phyloP scores from a whole-genome alignment of 2,113 vertebrate genomes.

The Brachypteracias leptosomus region DNA sequence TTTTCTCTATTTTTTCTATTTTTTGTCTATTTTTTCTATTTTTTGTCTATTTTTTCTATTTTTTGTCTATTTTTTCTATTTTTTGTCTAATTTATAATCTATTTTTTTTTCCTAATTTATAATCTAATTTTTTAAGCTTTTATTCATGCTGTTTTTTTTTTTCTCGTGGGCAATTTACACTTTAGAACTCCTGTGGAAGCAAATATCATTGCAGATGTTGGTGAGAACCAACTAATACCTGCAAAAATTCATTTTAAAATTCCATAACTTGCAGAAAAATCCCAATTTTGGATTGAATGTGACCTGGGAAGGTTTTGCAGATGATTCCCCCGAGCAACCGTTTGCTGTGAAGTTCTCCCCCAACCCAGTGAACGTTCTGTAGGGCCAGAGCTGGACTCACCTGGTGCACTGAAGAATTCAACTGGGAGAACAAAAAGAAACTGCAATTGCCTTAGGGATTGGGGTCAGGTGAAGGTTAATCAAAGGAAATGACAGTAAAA shows the following conservation, averaged over 20 bases:
- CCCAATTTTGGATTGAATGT: background rate
- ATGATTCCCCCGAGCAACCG: background rate
- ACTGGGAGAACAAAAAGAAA: conserved; percentile 71
- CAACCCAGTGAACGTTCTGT: background rate
- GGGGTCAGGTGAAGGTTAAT: conserved; percentile 80
- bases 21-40: too few relatives aligned
- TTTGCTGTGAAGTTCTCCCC: background rate
- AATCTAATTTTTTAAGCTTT: background rate
- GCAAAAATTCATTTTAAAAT: background rate
- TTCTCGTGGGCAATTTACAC: background rate
- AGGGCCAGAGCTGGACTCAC: conserved; percentile 22
- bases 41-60: too few relatives aligned
- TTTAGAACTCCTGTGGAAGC: background rate
- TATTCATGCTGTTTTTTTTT: background rate
- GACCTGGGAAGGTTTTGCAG: background rate
- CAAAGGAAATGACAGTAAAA: conserved; percentile 80
- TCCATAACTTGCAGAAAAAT: background rate
- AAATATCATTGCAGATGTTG: background rate
- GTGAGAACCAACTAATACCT: background rate
- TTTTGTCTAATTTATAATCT: background rate
- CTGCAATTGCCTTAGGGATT: conserved; percentile 69
- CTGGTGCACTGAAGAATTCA: conserved; percentile 46
- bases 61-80: too few relatives aligned
- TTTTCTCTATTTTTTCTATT: too few relatives aligned
- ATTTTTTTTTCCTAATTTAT: background rate